Conservation (phyloP, 2,888 invertebrate genomes). For the Acleris cristana region DNA sequence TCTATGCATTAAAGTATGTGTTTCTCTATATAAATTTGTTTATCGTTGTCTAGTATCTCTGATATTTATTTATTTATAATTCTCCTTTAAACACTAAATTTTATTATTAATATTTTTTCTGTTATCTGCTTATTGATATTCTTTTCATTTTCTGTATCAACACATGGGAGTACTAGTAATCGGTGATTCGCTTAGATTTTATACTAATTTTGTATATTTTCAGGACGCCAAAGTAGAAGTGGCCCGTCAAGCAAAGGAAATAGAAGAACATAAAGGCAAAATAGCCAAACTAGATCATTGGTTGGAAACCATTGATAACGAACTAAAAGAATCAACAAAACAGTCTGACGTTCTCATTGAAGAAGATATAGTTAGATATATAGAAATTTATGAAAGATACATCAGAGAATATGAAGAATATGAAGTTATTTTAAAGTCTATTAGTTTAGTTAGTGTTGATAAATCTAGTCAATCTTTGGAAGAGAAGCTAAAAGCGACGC, state of each 20-base stretch:
- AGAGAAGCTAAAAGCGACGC: constrained; percentile 83
- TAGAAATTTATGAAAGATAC: constrained; percentile 76
- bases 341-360: constrained; percentile 66
- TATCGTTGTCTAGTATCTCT: too few relatives aligned
- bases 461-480: constrained; percentile 81
- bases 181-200: constrained; percentile 10
- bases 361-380: constrained; percentile 72
- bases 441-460: constrained; percentile 73
- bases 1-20: too few relatives aligned
- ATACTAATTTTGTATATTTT: constrained; percentile 44
- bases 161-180: too few relatives aligned
- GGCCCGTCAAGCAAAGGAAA: constrained; percentile 65
- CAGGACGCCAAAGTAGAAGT: constrained; percentile 77
- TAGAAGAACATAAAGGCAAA: constrained; percentile 71
- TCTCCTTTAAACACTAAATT: too few relatives aligned
- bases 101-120: too few relatives aligned
- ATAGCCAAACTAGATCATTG: constrained; percentile 76
- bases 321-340: constrained; percentile 74
- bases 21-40: too few relatives aligned
- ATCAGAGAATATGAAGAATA: constrained; percentile 77
- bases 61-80: too few relatives aligned
- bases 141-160: not conserved
- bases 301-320: constrained; percentile 76
- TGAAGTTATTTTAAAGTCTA: constrained; percentile 71
- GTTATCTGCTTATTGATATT: too few relatives aligned